Evolutionary conservation across 2,113 vertebrate species (phyloP).

Genomic region (Turnix velox): DNA sequence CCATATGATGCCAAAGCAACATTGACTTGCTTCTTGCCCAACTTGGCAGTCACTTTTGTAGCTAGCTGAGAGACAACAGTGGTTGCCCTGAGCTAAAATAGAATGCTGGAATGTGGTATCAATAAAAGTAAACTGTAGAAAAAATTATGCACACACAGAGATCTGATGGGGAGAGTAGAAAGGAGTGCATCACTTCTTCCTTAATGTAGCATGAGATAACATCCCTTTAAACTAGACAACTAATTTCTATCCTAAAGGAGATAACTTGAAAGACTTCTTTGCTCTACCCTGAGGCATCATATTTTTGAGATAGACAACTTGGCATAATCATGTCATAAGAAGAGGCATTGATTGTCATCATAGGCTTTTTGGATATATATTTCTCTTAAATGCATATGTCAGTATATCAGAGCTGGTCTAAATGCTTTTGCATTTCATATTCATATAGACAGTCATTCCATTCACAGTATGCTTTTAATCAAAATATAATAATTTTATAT

Average conservation of each 20-base stretch:
- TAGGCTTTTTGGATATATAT: slow-evolving; percentile 2
- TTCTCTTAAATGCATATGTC: not conserved
- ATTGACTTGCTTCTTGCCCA: slow-evolving; percentile 45
- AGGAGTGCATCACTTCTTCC: not conserved
- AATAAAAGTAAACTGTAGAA: slow-evolving; percentile 58
- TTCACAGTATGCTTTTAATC: not conserved
- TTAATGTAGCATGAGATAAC: not conserved
- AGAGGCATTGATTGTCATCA: slow-evolving; percentile 27
- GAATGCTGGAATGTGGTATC: slow-evolving; percentile 38
- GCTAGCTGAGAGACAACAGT: slow-evolving; percentile 37
- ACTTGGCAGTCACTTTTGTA: slow-evolving; percentile 39
- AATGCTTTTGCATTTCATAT: not conserved
- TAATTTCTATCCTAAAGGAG: slow-evolving; percentile 53
- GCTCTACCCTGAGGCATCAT: slow-evolving; percentile 36
- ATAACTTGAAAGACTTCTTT: slow-evolving; percentile 30
- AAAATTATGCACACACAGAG: slow-evolving; percentile 28
- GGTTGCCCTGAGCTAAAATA: slow-evolving; percentile 56
- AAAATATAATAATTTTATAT: no score
- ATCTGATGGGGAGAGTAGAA: slow-evolving; percentile 17
- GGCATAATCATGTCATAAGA: slow-evolving; percentile 27
- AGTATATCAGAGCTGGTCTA: not conserved
- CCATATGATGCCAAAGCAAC: slow-evolving; percentile 24
- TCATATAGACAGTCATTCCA: not conserved
- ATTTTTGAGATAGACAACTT: slow-evolving; percentile 40
- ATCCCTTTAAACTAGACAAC: slow-evolving; percentile 39